Base-by-base conservation (phyloP, 2,113 vertebrate species). In the Ptychochromis oligacanthus region DNA sequence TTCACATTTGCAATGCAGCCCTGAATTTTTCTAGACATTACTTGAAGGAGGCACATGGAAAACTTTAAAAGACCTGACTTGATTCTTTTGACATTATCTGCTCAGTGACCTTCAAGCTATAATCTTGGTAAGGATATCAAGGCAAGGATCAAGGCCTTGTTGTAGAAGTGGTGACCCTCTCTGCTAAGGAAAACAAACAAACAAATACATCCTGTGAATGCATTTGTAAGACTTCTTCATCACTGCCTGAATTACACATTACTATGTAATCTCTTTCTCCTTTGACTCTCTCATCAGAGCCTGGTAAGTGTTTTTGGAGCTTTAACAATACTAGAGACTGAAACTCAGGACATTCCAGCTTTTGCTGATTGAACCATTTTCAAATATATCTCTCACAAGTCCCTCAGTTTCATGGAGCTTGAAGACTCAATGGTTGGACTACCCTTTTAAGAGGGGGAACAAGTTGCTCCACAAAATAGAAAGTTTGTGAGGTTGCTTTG, bases 71-170 rank as follows among this genome's bases (percentile, higher is more conserved):
- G 6, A 7, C 46, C 46, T 52, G 46, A 52, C 46, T 15, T 7
- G 36, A 36, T 36, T 18, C 46, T 52, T 6, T 6, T 18, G 46
- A 18, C 46, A 52, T 46, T 15, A 46, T 52, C 46, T 52, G 5
- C 40, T 61, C 4, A 3, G 14, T 75, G 54, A 60, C 46, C 34
- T 77, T 80, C 22, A 78, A n/a, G 40, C 34, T 54, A 2, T 54
- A 46, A 49, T 28, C 56, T 14, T 54, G 31, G 87, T 83, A 58
- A 54, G 18, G 76, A 54, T 5, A 62, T 31, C 28, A 31, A n/a
- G n/a, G n/a, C n/a, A n/a, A 84, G 79, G 72, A 49, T 74, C 78
- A 75, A 86, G 22, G 64, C 7, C 76, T 77, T 20, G 11, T 38
- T 67, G 40, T 70, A 9, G 59, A 82, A 26, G n/a, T 10, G 13